These are phyloP conservation scores for Rousettus madagascariensis DNA, from an alignment of 2,797 vertebrate species.

Conservation along the genomic window DNA sequence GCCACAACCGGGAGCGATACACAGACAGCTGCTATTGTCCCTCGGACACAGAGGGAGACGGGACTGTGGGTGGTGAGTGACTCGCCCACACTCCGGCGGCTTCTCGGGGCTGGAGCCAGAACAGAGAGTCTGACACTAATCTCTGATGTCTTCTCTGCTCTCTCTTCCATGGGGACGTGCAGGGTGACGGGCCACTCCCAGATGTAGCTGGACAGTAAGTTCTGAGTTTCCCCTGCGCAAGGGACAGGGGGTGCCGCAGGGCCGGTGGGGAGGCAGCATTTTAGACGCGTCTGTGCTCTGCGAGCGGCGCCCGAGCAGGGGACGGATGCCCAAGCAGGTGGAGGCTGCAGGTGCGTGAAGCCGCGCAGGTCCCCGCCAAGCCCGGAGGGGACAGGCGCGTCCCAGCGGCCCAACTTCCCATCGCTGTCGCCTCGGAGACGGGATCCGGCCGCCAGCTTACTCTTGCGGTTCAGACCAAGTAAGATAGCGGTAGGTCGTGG, in stretches of 20 bases:
- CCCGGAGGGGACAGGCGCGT: neutral
- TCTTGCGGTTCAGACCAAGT: neutral
- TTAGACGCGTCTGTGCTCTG: neutral
- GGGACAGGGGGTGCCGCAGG: neutral
- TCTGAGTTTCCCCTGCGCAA: neutral
- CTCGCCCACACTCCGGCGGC: neutral
- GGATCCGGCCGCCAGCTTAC: neutral
- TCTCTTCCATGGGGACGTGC: rapidly evolving
- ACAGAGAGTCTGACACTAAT: neutral
- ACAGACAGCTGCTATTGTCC: neutral
- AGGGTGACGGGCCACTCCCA: rapidly evolving
- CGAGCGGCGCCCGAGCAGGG: neutral
- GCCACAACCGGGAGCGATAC: neutral
- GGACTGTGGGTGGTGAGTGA: neutral
- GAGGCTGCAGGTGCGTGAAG: conserved; percentile 38
- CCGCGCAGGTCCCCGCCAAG: neutral
- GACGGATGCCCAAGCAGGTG: neutral
- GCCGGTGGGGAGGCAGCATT: neutral
- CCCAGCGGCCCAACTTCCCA: neutral
- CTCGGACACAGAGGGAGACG: neutral
- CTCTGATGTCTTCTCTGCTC: rapidly evolving
- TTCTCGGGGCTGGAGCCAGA: neutral
- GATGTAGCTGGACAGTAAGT: too few species aligned
- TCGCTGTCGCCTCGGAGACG: neutral
- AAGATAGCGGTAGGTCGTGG: too few species aligned